phyloP scores from a whole-genome alignment of 2,888 invertebrate species.

The Andrena hattorfiana region DNA sequence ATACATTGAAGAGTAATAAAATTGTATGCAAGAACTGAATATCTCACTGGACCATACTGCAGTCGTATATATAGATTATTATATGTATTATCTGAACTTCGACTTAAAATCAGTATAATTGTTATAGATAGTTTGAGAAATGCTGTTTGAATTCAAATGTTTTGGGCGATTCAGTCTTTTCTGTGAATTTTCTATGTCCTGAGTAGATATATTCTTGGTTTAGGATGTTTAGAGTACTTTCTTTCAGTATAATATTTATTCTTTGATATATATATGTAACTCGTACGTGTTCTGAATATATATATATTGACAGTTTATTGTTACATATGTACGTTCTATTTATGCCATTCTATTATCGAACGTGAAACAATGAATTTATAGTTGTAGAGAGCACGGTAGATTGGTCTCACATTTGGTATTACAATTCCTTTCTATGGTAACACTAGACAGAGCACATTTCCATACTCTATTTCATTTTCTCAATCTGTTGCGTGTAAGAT shows the following conservation, averaged over 20 bases:
- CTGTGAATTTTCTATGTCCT: constrained; percentile 52
- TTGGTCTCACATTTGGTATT: constrained; percentile 47
- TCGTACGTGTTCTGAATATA: constrained; percentile 50
- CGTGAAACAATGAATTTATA: constrained; percentile 50
- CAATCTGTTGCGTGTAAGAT: constrained; percentile 43
- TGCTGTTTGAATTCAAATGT: constrained; percentile 56
- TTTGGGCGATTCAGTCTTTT: constrained; percentile 51
- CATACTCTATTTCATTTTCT: constrained; percentile 48
- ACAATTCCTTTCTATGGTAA: constrained; percentile 62
- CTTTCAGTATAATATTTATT: constrained; percentile 34
- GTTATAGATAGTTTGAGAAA: constrained; percentile 65
- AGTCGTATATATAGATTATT: neutral
- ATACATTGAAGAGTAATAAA: neutral
- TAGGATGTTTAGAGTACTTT: constrained; percentile 55
- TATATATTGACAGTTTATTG: constrained; percentile 43
- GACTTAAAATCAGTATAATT: neutral
- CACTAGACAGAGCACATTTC: constrained; percentile 58
- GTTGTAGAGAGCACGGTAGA: constrained; percentile 71
- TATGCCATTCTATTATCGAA: constrained; percentile 45
- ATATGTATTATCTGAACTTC: neutral
- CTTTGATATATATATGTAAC: constrained; percentile 60
- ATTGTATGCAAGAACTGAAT: neutral
- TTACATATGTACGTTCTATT: constrained; percentile 39
- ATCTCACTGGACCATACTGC: neutral
- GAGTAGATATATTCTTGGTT: constrained; percentile 53